Conservation (phyloP, 1,140 invertebrate species). For the Meloidogyne chitwoodi region DNA sequence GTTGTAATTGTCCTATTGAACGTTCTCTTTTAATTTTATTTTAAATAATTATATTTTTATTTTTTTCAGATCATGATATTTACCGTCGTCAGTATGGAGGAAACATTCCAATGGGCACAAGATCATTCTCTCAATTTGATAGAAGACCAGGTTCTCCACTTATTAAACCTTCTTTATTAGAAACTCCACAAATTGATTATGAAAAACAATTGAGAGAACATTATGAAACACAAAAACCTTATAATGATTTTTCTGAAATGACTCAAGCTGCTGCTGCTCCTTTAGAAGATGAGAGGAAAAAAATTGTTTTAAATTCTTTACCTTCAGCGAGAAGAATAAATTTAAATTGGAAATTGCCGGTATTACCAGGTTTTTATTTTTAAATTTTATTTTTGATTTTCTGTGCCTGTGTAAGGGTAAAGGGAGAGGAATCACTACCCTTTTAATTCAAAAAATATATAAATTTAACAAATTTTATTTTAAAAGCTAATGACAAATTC, state of each 20-base stretch:
- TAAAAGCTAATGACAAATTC: background rate
- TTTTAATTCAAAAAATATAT: too few relatives aligned
- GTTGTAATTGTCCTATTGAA: too few relatives aligned
- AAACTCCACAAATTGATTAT: constrained; percentile 1
- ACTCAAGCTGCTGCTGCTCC: background rate
- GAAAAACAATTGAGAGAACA: constrained; percentile 9
- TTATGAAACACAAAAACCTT: constrained; percentile 7
- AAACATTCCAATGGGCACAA: background rate
- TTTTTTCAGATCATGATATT: constrained; percentile 12
- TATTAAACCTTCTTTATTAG: background rate
- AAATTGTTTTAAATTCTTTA: background rate
- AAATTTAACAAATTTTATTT: background rate
- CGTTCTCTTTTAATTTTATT: too few relatives aligned
- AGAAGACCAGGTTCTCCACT: background rate
- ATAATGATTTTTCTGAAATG: background rate
- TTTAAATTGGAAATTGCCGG: background rate
- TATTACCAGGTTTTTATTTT: background rate
- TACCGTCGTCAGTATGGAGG: constrained; percentile 10
- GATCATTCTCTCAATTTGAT: background rate
- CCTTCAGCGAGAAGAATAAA: constrained; percentile 4
- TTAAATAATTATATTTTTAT: too few relatives aligned
- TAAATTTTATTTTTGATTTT: background rate
- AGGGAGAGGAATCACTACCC: too few relatives aligned
- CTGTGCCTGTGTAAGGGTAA: background rate
- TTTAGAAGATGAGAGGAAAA: background rate